Evolutionary conservation across 2,113 vertebrate species (phyloP).

Genomic region (Zootoca vivipara): DNA sequence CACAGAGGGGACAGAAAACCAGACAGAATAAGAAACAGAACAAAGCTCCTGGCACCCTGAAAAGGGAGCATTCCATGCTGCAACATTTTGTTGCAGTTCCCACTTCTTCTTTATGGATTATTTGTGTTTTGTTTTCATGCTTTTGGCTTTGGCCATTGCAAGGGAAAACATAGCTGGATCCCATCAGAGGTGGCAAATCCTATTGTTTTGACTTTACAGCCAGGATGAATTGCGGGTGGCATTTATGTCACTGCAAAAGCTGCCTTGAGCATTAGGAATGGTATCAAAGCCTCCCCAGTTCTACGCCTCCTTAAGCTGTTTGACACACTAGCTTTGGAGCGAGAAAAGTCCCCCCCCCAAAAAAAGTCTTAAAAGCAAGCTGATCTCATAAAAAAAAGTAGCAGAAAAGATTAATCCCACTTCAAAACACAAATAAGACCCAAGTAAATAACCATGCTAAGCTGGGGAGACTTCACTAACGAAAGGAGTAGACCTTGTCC

Average conservation of each 20-base stretch:
- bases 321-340: neutral
- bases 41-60: neutral
- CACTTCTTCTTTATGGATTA: neutral
- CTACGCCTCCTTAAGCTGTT: neutral
- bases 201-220: constrained; percentile 6
- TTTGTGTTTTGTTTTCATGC: neutral
- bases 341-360: neutral
- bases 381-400: neutral
- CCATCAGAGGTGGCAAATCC: neutral
- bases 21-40: neutral
- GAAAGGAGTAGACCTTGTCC: constrained; percentile 25
- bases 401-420: constrained; percentile 16
- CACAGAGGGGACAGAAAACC: no score
- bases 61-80: neutral
- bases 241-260: neutral
- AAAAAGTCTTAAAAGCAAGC: neutral
- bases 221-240: neutral
- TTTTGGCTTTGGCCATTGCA: neutral
- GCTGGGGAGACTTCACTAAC: constrained; percentile 6
- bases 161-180: neutral
- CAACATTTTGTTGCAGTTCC: neutral
- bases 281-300: neutral
- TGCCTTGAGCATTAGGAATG: neutral
- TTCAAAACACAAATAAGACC: constrained; percentile 29
- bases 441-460: constrained; percentile 21